These are phyloP conservation scores for Pangasius krempfi DNA, from an alignment of 2,797 vertebrate species.

Conservation along the genomic window DNA sequence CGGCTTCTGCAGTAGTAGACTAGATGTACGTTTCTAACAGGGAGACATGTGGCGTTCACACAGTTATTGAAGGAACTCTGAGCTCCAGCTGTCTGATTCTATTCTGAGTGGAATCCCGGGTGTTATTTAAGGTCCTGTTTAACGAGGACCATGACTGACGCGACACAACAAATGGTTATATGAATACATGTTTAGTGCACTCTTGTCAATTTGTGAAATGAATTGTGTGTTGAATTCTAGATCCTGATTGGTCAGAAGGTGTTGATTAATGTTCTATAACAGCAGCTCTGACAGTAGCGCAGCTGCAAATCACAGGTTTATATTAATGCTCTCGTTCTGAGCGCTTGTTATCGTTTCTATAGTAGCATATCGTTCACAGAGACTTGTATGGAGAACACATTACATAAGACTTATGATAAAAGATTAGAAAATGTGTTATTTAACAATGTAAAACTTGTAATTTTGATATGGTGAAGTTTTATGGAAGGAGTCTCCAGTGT, in stretches of 20 bases:
- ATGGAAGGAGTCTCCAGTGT: background rate
- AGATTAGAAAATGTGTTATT: too few relatives aligned
- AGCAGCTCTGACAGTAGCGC: background rate
- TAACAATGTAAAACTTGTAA: background rate
- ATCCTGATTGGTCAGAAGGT: background rate
- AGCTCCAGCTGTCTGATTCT: constrained; percentile 26
- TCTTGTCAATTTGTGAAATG: background rate
- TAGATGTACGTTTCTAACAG: background rate
- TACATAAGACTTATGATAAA: too few relatives aligned
- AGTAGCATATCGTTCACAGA: too few relatives aligned
- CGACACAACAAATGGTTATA: background rate
- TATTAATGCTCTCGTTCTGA: too few relatives aligned
- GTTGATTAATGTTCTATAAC: background rate
- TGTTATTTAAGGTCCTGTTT: background rate
- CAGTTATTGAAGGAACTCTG: background rate
- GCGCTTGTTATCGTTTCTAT: too few relatives aligned
- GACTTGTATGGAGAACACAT: too few relatives aligned
- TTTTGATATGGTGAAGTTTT: background rate
- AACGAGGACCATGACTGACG: background rate
- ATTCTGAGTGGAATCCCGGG: background rate
- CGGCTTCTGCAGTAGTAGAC: background rate
- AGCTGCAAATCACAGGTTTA: too few relatives aligned
- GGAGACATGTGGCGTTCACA: background rate
- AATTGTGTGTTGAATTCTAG: background rate
- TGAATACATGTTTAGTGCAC: background rate